Conservation (phyloP, 2,797 vertebrate species). For the Schizothorax lantsangensis region DNA sequence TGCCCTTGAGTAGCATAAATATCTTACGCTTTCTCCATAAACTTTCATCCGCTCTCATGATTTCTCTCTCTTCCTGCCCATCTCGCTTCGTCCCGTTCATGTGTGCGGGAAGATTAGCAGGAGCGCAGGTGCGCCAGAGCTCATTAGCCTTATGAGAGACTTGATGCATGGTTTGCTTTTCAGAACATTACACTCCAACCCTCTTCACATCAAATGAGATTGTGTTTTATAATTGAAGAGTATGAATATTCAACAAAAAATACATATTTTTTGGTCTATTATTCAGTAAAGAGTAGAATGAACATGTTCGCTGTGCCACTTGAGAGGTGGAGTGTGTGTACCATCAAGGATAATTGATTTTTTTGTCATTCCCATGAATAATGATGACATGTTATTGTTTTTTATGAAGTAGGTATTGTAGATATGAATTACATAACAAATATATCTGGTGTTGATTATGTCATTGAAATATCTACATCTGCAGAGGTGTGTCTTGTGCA, state of each 20-base stretch:
- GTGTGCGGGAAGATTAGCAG: conserved; percentile 22
- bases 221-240: conserved; percentile 35
- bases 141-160: conserved; percentile 51
- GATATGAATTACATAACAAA: conserved; percentile 54
- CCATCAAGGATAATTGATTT: neutral
- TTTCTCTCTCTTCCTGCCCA: conserved; percentile 14
- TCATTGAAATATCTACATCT: conserved; percentile 56
- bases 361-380: neutral
- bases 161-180: conserved; percentile 43
- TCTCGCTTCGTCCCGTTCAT: neutral
- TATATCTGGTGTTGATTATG: conserved; percentile 53
- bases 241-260: conserved; percentile 40
- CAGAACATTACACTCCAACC: conserved; percentile 14
- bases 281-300: conserved; percentile 14
- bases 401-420: conserved; percentile 57
- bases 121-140: conserved; percentile 37
- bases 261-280: conserved; percentile 3
- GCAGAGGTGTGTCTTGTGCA: conserved; percentile 55
- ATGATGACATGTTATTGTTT: conserved; percentile 22
- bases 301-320: conserved; percentile 20
- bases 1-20: conserved; percentile 21
- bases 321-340: neutral
- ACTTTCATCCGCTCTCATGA: conserved; percentile 33
- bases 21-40: neutral
- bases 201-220: conserved; percentile 34